Base-by-base conservation (phyloP, 2,797 vertebrate species). In the Babyrousa celebensis region DNA sequence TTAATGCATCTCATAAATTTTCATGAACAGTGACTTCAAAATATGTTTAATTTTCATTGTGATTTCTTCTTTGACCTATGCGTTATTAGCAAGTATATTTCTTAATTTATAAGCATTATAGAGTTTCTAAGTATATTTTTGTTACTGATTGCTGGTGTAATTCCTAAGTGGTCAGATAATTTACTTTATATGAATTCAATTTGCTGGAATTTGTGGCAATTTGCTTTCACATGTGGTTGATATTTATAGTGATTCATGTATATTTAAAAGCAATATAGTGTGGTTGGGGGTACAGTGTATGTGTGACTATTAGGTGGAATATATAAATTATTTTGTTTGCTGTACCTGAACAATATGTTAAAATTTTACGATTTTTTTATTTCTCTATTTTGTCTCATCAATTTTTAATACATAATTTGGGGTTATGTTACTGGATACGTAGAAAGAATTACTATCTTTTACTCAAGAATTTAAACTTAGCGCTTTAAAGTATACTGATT, bases 41-140 rank as follows among this genome's bases (percentile, higher is more conserved):
- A 85, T 71, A 48, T 58, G 18, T 75, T 95, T 80, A 48, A 89
- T 89, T 85, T 95, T 36, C 25, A 79, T 54, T 65, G 36, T 71
- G 43, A 72, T 23, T 91, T 87, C 23, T 91, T 91, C 27, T 90
- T 90, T 87, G 77, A 87, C 11, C 60, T 16, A 36, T 21, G 52
- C 20, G 29, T 80, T 96, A 54, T 91, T 91, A 82, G 67, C 43
- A 96, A 93, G 23, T 67, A 48, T 90, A 89, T 43, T 94, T 70
- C 70, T 85, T 80, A 83, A 48, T 91, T 90, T 91, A 82, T 15
- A 93, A 54, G 21, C 58, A 67, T 91, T 84, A 62, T 20, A 43
- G 21, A 74, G 89, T 94, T 92, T 72, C 83, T 82, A 85, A 67
- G n/a, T 52, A 72, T 89, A 70, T 85, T 91, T 82, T 92, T 82